Conservation (phyloP, 2,888 invertebrate genomes). For the Lordiphosa andalusiaca region DNA sequence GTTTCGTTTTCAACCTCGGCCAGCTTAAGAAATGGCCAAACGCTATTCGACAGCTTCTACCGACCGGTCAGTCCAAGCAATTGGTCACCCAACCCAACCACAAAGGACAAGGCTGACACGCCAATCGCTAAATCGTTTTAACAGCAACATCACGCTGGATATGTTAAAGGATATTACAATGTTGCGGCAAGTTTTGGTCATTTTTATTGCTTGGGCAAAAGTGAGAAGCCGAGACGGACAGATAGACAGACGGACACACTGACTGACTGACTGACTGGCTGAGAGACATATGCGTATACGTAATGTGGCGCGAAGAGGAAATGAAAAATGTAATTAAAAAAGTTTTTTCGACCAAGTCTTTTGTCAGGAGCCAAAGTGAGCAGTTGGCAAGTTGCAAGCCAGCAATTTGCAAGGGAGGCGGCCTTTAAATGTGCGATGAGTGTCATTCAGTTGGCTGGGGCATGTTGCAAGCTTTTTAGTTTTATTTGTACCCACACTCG, state of each 20-base stretch:
- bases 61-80: conserved; percentile 36
- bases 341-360: conserved; percentile 50
- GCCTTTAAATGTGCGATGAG: conserved; percentile 50
- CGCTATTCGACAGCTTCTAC: conserved; percentile 24
- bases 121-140: conserved; percentile 43
- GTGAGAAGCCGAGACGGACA: conserved; percentile 25
- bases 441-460: conserved; percentile 44
- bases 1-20: conserved; percentile 14
- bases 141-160: conserved; percentile 29
- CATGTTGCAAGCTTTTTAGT: conserved; percentile 46
- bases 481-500: conserved; percentile 19
- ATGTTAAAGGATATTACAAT: conserved; percentile 55
- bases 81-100: conserved; percentile 45
- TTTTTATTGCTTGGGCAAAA: conserved; percentile 49
- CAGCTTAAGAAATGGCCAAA: conserved; percentile 36
- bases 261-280: neutral
- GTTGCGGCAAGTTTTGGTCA: conserved; percentile 42
- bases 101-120: conserved; percentile 35
- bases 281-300: conserved; percentile 49
- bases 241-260: conserved; percentile 6
- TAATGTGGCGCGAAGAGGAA: conserved; percentile 53
- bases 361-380: conserved; percentile 17
- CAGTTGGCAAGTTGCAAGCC: conserved; percentile 37
- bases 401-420: conserved; percentile 46
- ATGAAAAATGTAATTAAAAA: conserved; percentile 72